A percentile compares a stretch with the other conserved stretches of the same genome.
These are phyloP conservation scores for Lucilia sericata DNA, from an alignment of 1,140 invertebrate species.

Conservation along the genomic window DNA sequence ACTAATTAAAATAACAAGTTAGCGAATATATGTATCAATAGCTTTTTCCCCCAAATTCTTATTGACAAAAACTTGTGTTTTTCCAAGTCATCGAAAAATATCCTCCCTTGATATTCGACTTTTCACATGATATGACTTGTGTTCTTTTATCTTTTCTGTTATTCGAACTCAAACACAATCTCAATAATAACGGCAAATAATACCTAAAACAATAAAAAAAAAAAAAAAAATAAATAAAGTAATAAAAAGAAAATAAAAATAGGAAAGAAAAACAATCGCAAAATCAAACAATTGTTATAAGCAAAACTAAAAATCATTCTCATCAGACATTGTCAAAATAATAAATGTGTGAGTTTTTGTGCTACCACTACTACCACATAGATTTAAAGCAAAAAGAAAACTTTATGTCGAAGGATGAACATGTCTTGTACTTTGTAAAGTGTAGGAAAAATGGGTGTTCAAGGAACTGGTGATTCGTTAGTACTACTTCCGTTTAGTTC, in stretches of 20 bases:
- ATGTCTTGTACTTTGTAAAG: neutral
- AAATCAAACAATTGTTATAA: constrained; percentile 15
- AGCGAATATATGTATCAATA: too few species aligned
- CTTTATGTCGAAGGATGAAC: neutral
- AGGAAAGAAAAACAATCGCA: neutral
- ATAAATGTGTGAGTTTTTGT: neutral
- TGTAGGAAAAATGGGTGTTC: neutral
- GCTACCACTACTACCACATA: neutral
- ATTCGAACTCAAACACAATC: neutral
- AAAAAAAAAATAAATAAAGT: neutral
- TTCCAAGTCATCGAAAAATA: constrained; percentile 15
- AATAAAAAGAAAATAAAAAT: neutral
- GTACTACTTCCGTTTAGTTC: too few species aligned
- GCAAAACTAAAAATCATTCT: neutral
- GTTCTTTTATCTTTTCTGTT: neutral
- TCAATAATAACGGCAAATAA: constrained; percentile 24
- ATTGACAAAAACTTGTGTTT: neutral
- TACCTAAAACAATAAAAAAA: neutral
- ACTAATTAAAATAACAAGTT: neutral
- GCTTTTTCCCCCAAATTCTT: too few species aligned
- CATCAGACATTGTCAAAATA: constrained; percentile 18
- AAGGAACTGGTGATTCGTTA: neutral
- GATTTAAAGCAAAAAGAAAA: neutral
- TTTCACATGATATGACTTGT: neutral
- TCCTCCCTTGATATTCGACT: neutral